Base-by-base conservation (phyloP, 2,797 vertebrate genomes). In the Danio kyathit region DNA sequence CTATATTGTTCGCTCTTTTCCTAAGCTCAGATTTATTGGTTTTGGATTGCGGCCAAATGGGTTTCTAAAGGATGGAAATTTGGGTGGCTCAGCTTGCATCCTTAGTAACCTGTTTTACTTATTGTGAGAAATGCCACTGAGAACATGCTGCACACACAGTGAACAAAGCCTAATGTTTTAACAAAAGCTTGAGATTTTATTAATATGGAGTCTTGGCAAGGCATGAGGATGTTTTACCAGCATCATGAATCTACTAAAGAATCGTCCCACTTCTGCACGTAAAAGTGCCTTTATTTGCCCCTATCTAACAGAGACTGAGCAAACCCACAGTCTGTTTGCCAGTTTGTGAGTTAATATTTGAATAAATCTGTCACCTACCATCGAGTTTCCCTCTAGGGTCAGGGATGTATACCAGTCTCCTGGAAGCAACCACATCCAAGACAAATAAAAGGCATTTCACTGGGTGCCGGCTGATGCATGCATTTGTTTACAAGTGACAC, bases 41-140 rank as follows among this genome's bases (percentile, higher is more conserved):
- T 85, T 84, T 85, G 80, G 76, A 21, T 21, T 19, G 4, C 0
- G 41, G 69, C 84, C 86, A 86, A 82, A 82, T 61, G 54, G 46
- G 61, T 73, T 83, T 84, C 61, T 65, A 71, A 69, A 72, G 84
- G 29, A 70, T 41, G 61, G 51, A 73, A 57, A 66, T 52, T 49
- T 79, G 70, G 60, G 76, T 71, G 29, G 74, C 72, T 64, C 72
- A 19, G 48, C 74, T 61, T 76, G 81, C 72, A 76, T 84, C 80
- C 76, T 76, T 79, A 72, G 72, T 80, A 81, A 85, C 54, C 71
- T 59, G 70, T 81, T 74, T 80, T 76, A 49, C 21, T 44, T 64
- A 80, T 12, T 74, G 44, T 77, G 63, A 74, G 78, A 70, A 82
- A 66, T 41, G 65, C 17, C 46, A 79, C 17, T 6, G 16, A 65